Conservation (phyloP, 2,888 invertebrate genomes). For the Archaeoteleia sp. region DNA sequence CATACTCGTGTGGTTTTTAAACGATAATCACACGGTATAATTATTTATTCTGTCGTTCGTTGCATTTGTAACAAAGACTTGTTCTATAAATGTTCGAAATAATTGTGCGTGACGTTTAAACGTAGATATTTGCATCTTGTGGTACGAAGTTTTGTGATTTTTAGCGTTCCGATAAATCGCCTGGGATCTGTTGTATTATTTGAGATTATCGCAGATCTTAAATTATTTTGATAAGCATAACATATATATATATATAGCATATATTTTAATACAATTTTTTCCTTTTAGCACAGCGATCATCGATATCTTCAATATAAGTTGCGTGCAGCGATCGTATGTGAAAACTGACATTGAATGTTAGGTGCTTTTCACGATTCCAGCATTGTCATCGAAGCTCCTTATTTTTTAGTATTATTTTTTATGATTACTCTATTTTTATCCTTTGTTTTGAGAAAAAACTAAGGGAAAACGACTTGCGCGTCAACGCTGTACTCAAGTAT, state of each 20-base stretch:
- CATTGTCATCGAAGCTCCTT: conserved; percentile 35
- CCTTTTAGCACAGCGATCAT: background rate
- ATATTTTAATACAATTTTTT: background rate
- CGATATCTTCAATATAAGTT: background rate
- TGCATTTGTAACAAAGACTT: too few relatives aligned
- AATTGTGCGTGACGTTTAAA: too few relatives aligned
- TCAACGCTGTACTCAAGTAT: conserved; percentile 33
- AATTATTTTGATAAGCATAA: conserved; percentile 9
- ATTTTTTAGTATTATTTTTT: conserved; percentile 46
- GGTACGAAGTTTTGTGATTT: background rate
- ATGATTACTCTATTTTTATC: conserved; percentile 16
- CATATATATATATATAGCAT: background rate
- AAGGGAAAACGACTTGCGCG: conserved; percentile 18
- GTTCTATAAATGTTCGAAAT: too few relatives aligned
- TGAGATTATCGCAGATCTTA: conserved; percentile 8
- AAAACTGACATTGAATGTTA: conserved; percentile 22
- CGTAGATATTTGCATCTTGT: too few relatives aligned
- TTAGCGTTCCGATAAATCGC: background rate
- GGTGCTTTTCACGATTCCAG: conserved; percentile 29
- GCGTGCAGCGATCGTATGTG: conserved; percentile 27
- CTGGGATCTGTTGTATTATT: background rate
- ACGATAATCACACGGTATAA: too few relatives aligned
- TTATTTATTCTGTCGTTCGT: too few relatives aligned
- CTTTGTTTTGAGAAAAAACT: conserved; percentile 26
- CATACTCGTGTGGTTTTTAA: too few relatives aligned